Evolutionary conservation across 2,113 vertebrate genomes (phyloP).

Genomic region (Cyprinus carpio): DNA sequence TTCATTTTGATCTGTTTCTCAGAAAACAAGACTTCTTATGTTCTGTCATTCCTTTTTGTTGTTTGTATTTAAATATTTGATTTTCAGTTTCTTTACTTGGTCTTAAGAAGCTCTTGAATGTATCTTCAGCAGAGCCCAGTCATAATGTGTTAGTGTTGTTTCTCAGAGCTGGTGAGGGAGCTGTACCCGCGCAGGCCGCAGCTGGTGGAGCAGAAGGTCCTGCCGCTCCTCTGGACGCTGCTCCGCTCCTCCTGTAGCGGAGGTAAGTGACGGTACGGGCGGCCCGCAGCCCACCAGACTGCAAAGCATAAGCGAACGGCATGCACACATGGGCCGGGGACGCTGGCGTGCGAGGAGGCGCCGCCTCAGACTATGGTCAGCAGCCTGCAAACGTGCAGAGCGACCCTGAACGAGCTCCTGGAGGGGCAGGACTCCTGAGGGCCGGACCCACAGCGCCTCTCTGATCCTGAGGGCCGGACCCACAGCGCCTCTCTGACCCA

Average conservation of each 20-base stretch:
- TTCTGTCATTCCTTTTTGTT: too few relatives aligned
- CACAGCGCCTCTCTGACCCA: too few relatives aligned
- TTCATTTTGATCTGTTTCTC: too few relatives aligned
- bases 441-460: background rate
- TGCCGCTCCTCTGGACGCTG: slow-evolving; percentile 88
- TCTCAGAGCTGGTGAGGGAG: slow-evolving; percentile 81
- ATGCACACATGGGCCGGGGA: slow-evolving; percentile 82
- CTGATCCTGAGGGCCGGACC: slow-evolving; percentile 61
- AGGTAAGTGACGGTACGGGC: slow-evolving; percentile 77
- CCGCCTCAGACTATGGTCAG: too few relatives aligned
- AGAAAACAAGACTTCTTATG: too few relatives aligned
- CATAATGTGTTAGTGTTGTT: background rate
- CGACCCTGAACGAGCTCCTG: slow-evolving; percentile 79
- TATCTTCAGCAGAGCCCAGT: too few relatives aligned
- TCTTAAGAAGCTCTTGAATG: too few relatives aligned
- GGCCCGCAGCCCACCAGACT: slow-evolving; percentile 83
- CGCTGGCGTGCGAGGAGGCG: slow-evolving; percentile 75
- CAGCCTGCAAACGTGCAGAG: slow-evolving; percentile 75
- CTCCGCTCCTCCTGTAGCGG: slow-evolving; percentile 80
- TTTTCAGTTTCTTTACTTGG: too few relatives aligned
- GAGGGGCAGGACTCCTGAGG: too few relatives aligned
- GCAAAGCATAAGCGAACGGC: slow-evolving; percentile 81
- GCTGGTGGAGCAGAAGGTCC: slow-evolving; percentile 86
- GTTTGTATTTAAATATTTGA: too few relatives aligned
- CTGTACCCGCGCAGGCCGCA: slow-evolving; percentile 87